phyloP scores from a whole-genome alignment of 2,888 invertebrate species.

The Rhaphigaster nebulosa region DNA sequence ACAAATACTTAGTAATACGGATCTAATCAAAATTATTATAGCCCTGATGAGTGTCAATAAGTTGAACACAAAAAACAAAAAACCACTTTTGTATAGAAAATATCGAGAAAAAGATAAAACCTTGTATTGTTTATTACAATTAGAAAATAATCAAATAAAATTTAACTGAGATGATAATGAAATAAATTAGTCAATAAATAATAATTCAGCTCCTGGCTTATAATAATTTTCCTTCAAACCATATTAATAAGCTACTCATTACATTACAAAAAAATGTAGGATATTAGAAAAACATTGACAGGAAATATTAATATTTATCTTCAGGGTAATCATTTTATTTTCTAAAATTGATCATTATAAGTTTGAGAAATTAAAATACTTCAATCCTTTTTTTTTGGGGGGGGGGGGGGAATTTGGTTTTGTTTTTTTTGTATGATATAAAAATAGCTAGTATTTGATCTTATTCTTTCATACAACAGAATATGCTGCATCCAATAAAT shows the following conservation, averaged over 20 bases:
- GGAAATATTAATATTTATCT: not conserved
- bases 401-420: not conserved
- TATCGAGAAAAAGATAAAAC: not conserved
- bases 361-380: conserved; percentile 13
- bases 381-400: not conserved
- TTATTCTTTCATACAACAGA: conserved; percentile 45
- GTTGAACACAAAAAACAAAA: not conserved
- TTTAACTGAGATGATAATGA: conserved; percentile 32
- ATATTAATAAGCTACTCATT: not conserved
- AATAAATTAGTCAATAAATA: conserved; percentile 36
- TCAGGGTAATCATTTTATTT: not conserved
- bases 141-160: not conserved
- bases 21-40: not conserved
- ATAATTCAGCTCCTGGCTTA: not conserved
- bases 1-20: not conserved
- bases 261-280: not conserved
- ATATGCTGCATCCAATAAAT: conserved; percentile 34
- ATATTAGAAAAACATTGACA: not conserved
- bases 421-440: conserved; percentile 29
- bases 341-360: not conserved
- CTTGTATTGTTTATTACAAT: not conserved
- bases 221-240: not conserved
- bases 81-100: not conserved
- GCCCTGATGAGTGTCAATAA: not conserved
- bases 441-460: conserved; percentile 53